phyloP scores from a whole-genome alignment of 2,888 invertebrate species.

The Mimas tiliae region DNA sequence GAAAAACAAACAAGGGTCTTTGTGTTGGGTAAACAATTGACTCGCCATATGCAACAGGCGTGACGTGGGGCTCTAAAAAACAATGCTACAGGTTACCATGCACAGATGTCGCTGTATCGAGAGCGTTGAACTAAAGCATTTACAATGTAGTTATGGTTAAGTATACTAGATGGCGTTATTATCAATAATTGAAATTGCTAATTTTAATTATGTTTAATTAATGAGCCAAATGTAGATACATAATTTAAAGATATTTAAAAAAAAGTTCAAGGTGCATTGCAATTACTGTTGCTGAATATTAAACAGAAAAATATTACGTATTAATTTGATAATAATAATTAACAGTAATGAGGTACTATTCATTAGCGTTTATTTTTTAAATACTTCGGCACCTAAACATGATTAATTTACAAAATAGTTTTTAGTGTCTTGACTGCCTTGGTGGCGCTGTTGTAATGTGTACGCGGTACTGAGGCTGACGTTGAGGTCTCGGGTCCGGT shows the following conservation, averaged over 20 bases:
- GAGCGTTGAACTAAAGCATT: conserved; percentile 29
- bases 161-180: conserved; percentile 61
- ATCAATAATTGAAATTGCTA: conserved; percentile 21
- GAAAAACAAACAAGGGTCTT: conserved; percentile 85
- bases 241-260: background rate
- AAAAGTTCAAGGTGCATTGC: no score
- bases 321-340: no score
- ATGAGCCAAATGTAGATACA: background rate
- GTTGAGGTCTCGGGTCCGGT: no score
- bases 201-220: background rate
- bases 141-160: conserved; percentile 39
- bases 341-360: no score
- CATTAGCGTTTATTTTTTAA: no score
- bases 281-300: no score
- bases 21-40: conserved; percentile 84
- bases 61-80: conserved; percentile 71
- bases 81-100: conserved; percentile 64
- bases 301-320: no score
- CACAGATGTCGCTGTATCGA: conserved; percentile 60
- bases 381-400: no score
- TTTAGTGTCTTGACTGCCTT: no score
- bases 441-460: no score
- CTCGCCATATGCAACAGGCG: conserved; percentile 81
- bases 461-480: no score
- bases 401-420: no score